Evolutionary conservation across 2,113 vertebrate species (phyloP), one percentile per base, ranked within the genome.

Genomic region (Festucalex cinctus): DNA sequence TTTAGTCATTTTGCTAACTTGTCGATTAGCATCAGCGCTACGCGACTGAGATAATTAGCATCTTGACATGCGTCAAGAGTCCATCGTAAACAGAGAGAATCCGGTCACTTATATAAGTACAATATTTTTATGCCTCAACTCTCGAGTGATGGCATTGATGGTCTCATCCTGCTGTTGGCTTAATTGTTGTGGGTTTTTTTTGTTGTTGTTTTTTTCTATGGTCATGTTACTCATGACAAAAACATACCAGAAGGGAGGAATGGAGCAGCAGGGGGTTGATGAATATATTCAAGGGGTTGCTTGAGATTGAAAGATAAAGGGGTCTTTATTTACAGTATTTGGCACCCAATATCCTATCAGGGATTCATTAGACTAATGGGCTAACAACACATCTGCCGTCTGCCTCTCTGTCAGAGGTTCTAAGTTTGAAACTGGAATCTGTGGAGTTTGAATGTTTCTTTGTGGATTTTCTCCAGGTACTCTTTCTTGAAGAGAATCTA

Each of bases 111-210:
- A n/a, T n/a, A n/a, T n/a, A n/a, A n/a, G n/a, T n/a, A n/a, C n/a
- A n/a, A n/a, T n/a, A n/a, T n/a, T n/a, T n/a, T n/a, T n/a, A n/a
- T n/a, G n/a, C n/a, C n/a, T n/a, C 76, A 74, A 76, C 56, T 12
- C 37, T 59, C 64, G 41, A 73, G 73, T 73, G 77, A 79, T 65
- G 53, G 71, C 63, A 65, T 32, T 9, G 66, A 63, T 76, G 78
- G 61, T 73, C 32, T 71, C 13, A 13, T 83, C 69, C 66, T 41
- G 56, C 78, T 71, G 69, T 59, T 54, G 66, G 76, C 62, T n/a
- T 60, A 41, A 68, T 72, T 65, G 65, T 82, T 58, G 10, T n/a
- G n/a, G n/a, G n/a, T 28, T 28, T 57, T 35, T 63, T 56, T 26
- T 54, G 36, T 54, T 41, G 66, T 49, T 32, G 71, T 69, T 72